A percentile compares a stretch with the other conserved stretches of the same genome.
These are phyloP conservation scores for Phlogophora meticulosa DNA, from an alignment of 2,888 invertebrate species.

Conservation along the genomic window DNA sequence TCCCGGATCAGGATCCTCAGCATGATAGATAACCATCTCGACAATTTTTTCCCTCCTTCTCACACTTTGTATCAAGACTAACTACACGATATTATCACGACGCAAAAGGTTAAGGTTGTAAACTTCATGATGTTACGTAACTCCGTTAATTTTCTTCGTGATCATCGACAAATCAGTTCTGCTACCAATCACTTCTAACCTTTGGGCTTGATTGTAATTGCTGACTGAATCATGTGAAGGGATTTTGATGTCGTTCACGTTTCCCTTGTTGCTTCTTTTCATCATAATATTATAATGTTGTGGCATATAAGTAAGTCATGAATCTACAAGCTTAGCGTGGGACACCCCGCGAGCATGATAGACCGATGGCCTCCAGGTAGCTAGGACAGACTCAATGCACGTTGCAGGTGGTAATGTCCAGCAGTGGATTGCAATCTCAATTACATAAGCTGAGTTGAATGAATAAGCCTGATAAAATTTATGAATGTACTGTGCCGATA, in stretches of 20 bases:
- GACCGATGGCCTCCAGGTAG: too few species aligned
- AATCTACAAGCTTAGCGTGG: neutral
- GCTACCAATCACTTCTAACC: slow-evolving; percentile 65
- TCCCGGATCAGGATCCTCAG: slow-evolving; percentile 14
- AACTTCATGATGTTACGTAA: slow-evolving; percentile 77
- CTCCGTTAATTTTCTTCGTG: slow-evolving; percentile 79
- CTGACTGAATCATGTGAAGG: slow-evolving; percentile 61
- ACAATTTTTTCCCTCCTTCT: slow-evolving; percentile 34
- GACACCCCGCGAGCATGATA: too few species aligned
- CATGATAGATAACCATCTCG: slow-evolving; percentile 7
- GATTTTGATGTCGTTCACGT: slow-evolving; percentile 48
- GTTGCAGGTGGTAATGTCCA: too few species aligned
- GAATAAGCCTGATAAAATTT: too few species aligned
- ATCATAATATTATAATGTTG: slow-evolving; percentile 9
- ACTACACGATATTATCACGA: slow-evolving; percentile 68
- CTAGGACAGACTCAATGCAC: neutral
- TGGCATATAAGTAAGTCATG: neutral
- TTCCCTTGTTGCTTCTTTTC: slow-evolving; percentile 46
- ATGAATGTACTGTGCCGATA: too few species aligned
- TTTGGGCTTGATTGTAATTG: slow-evolving; percentile 64
- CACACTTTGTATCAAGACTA: slow-evolving; percentile 31
- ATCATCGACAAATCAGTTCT: slow-evolving; percentile 70
- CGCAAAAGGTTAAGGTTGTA: slow-evolving; percentile 82
- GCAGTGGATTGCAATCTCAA: too few species aligned
- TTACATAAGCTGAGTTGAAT: too few species aligned